A percentile compares a stretch with the other conserved stretches of the same genome.
Evolutionary conservation across 2,797 vertebrate species (phyloP).

Genomic region (Esox masquinongy): DNA sequence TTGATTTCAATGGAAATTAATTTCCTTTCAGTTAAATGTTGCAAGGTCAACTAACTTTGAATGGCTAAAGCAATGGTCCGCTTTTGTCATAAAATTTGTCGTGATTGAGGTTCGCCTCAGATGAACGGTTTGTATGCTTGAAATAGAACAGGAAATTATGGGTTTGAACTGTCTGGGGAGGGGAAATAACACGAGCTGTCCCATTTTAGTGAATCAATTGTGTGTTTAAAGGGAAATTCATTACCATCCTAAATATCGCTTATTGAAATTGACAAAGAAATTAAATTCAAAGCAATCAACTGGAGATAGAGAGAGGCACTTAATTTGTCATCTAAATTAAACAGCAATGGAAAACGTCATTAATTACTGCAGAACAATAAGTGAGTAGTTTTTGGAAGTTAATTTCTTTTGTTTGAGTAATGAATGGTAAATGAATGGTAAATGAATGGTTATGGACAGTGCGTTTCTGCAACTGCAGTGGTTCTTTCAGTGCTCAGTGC

Average conservation of each 20-base stretch:
- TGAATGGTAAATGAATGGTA: conserved; percentile 57
- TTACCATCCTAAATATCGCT: conserved; percentile 77
- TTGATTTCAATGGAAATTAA: conserved; percentile 78
- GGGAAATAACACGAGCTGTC: conserved; percentile 74
- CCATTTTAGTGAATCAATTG: conserved; percentile 82
- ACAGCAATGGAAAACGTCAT: conserved; percentile 61
- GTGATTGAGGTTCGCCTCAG: conserved; percentile 71
- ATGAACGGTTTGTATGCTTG: conserved; percentile 70
- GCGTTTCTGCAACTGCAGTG: not conserved
- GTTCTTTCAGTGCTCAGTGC: not conserved
- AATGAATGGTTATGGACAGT: conserved; percentile 31
- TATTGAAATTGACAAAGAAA: conserved; percentile 75
- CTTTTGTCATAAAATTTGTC: conserved; percentile 75
- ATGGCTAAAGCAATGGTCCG: conserved; percentile 67
- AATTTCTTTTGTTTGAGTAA: conserved; percentile 46
- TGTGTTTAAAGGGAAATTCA: conserved; percentile 77
- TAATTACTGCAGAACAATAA: conserved; percentile 68
- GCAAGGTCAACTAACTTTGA: conserved; percentile 79
- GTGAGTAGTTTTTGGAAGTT: conserved; percentile 59
- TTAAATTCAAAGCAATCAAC: conserved; percentile 71
- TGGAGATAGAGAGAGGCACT: conserved; percentile 60
- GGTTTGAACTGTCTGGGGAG: conserved; percentile 68
- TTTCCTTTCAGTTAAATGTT: conserved; percentile 75
- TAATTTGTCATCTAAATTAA: conserved; percentile 69
- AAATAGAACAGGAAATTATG: conserved; percentile 75